These are phyloP conservation scores for Cephus sareptanus DNA, from an alignment of 2,888 invertebrate species.

Conservation along the genomic window DNA sequence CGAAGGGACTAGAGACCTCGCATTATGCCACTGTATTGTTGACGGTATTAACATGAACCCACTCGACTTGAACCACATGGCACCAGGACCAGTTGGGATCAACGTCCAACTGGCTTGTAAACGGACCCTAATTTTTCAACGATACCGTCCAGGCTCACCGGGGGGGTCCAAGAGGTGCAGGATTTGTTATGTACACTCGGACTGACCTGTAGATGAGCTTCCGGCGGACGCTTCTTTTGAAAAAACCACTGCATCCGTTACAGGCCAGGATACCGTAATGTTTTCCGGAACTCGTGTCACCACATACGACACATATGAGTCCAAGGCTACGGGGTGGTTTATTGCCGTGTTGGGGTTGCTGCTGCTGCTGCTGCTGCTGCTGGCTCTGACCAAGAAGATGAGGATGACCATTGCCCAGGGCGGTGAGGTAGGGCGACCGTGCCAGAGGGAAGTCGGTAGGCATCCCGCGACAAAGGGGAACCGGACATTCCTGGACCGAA, in stretches of 20 bases:
- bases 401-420: conserved; percentile 61
- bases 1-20: conserved; percentile 16
- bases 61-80: conserved; percentile 63
- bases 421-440: conserved; percentile 60
- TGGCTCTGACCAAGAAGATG: conserved; percentile 52
- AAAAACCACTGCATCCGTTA: conserved; percentile 99
- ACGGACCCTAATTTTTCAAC: neutral
- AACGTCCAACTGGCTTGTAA: conserved; percentile 1
- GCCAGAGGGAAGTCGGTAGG: conserved; percentile 58
- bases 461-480: conserved; percentile 60
- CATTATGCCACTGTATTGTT: conserved; percentile 47
- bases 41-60: conserved; percentile 60
- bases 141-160: neutral
- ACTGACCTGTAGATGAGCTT: conserved; percentile 95
- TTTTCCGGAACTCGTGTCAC: conserved; percentile 96
- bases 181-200: too few relatives aligned
- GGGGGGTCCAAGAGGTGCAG: too few relatives aligned
- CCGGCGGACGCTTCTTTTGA: conserved; percentile 94
- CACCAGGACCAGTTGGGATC: conserved; percentile 26
- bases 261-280: conserved; percentile 98
- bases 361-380: conserved; percentile 35
- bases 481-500: conserved; percentile 61
- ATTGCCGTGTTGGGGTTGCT: conserved; percentile 51
- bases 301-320: conserved; percentile 94
- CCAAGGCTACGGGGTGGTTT: conserved; percentile 73